Base-by-base conservation (phyloP, 1,140 invertebrate genomes). In the Rhagoletis pomonella region DNA sequence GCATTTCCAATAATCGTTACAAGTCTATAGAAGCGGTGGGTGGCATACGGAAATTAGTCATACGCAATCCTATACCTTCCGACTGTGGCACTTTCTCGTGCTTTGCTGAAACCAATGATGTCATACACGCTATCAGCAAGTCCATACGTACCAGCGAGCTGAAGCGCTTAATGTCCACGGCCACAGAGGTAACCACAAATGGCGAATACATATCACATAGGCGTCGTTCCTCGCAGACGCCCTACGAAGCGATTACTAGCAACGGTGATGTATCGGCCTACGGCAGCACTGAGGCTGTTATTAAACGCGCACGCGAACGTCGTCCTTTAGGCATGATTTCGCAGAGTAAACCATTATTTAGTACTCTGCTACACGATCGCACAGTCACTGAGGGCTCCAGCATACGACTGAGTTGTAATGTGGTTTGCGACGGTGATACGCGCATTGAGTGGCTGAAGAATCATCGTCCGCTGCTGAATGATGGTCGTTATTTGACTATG, bases 371-470 rank as follows among this genome's bases (percentile, higher is more conserved):
- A 59, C 96, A 95, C 2, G 96, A 98, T 91, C 95, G 96, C 88
- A 96, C 96, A 4, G 95, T 96, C 2, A 95, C 95, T 0, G 95
- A 96, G 90, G 96, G 96, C 10, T 96, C 96, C 44, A 94, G 95
- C 88, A 95, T 97, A 2, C 96, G 96, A 90, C 93, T 99, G n/a
- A 96, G 96, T 3, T 99, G 98, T 91, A 96, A 96, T 87, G 95
- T 98, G 1, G 94, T 98, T 81, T 97, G 97, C n/a, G 89, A 91
- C 85, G 94, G 97, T 0, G 96, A 97, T 89, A 96, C 97, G 0
- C 94, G 94, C 73, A 94, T 99, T 3, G 95, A 96, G 88, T 99
- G 97, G 97, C 96, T 96, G 19, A 98, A 97, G 91, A 96, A 98
- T 91, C 96, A 96, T 6, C 92, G 94, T 65, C 93, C 94, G n/a